Evolutionary conservation across 1,140 invertebrate genomes (phyloP), one percentile per base, ranked within the genome.

Genomic region (Phenacoccus solenopsis): DNA sequence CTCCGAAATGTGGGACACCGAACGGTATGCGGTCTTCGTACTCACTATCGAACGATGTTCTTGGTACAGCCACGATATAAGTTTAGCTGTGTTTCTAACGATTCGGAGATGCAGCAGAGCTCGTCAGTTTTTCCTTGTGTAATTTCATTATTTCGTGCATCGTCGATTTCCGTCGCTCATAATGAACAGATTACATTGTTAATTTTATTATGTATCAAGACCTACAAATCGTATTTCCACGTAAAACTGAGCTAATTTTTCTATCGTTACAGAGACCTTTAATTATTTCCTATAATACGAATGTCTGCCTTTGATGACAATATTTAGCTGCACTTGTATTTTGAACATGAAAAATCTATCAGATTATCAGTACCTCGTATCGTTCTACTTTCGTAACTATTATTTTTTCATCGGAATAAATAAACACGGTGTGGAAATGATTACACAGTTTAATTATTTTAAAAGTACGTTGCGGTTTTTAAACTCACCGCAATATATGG

Each of bases 21-120:
- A 64, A 64, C 59, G 59, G 59, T 64, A 25, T 64, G 59, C 25
- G 25, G 59, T 64, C 59, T 64, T 64, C 25, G 22, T 64, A 59
- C 20, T 49, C 38, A 49, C 59, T 24, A 25, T 64, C 22, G 9
- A 24, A 10, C 21, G 16, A 64, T 64, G 22, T 27, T 64, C 21
- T 24, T 64, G 10, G 9, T 64, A 10, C 9, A 25, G 59, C 32
- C n/a, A 27, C 12, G 12, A 10, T 24, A 27, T 64, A 20, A 27
- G 25, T 24, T 25, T 5, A 20, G 20, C 1, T 25, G 20, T 64
- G 21, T 22, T 9, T 10, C n/a, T 38, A 10, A 64, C 25, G 21
- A 64, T 25, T 64, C 25, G 21, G 10, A 38, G 10, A 24, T 64
- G 22, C 59, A 64, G 59, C 25, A 64, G 59, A 64, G 32, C 32